These are phyloP conservation scores for Cryptus armator DNA, from an alignment of 2,888 invertebrate genomes.

Conservation along the genomic window DNA sequence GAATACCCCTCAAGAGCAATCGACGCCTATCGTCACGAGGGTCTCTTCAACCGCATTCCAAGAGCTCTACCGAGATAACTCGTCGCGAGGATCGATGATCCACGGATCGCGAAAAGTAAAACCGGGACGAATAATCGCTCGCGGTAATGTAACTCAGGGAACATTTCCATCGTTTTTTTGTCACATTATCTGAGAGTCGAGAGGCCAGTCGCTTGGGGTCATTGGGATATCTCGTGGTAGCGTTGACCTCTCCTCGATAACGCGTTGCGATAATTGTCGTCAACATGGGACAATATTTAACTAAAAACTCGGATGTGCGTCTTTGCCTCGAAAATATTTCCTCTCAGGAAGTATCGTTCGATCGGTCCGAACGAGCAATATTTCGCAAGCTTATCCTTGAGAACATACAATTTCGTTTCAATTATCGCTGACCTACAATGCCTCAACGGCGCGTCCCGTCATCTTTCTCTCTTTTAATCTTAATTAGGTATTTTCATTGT, in stretches of 20 bases:
- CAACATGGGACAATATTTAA: conserved; percentile 23
- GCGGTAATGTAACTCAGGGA: conserved; percentile 23
- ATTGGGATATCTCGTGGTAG: conserved; percentile 55
- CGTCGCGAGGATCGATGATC: neutral
- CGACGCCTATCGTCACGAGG: neutral
- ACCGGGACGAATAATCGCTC: neutral
- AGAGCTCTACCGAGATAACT: neutral
- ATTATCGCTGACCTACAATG: conserved; percentile 14
- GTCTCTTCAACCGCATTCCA: conserved; percentile 12
- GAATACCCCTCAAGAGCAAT: neutral
- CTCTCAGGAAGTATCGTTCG: neutral
- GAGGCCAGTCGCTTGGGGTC: conserved; percentile 51
- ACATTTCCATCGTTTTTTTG: neutral
- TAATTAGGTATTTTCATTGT: conserved; percentile 53
- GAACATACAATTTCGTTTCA: neutral
- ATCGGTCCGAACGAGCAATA: neutral
- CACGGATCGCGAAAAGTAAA: neutral
- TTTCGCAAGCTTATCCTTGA: neutral
- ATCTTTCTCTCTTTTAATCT: neutral
- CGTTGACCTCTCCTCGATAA: conserved; percentile 62
- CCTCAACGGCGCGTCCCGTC: neutral
- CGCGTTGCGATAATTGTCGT: conserved; percentile 11
- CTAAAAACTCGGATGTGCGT: neutral
- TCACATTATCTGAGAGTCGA: conserved; percentile 37
- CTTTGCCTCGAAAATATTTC: neutral